Percentiles rank a stretch among this genome's conserved stretches.
Conservation (phyloP, 2,113 vertebrate species). For the Catharus bicknelli region DNA sequence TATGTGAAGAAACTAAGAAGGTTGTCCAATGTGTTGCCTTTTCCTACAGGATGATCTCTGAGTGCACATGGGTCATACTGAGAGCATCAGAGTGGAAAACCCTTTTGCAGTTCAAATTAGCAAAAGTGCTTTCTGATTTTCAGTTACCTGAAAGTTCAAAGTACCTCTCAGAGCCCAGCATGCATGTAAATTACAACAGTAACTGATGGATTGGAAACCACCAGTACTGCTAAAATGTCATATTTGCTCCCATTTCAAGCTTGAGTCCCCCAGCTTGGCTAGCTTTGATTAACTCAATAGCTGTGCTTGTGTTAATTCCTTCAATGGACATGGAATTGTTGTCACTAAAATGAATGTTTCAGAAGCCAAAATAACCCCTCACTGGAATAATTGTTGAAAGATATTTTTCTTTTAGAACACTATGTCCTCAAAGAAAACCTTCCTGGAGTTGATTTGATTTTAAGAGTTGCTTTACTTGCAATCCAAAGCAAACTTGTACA, state of each 20-base stretch:
- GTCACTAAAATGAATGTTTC: not conserved
- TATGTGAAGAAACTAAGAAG: not conserved
- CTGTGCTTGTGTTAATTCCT: not conserved
- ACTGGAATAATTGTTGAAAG: not conserved
- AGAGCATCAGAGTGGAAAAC: not conserved
- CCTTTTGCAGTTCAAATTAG: not conserved
- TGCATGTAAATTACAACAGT: not conserved
- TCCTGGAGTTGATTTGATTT: not conserved
- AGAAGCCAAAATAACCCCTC: not conserved
- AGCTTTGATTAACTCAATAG: not conserved
- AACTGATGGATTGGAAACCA: not conserved
- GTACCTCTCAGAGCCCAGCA: not conserved
- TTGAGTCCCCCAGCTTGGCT: not conserved
- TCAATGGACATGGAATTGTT: not conserved
- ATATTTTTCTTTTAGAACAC: not conserved
- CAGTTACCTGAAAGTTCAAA: not conserved
- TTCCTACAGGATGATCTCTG: not conserved
- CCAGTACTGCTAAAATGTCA: not conserved
- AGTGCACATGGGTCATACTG: not conserved
- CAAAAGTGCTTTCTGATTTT: not conserved
- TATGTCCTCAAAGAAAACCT: not conserved
- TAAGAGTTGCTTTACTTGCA: not conserved
- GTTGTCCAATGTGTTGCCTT: not conserved
- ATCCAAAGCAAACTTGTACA: not conserved
- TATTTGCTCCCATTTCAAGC: not conserved